Percentiles rank a stretch among this genome's conserved stretches.
Conservation (phyloP, 2,888 invertebrate species). For the Corbicula japonica region DNA sequence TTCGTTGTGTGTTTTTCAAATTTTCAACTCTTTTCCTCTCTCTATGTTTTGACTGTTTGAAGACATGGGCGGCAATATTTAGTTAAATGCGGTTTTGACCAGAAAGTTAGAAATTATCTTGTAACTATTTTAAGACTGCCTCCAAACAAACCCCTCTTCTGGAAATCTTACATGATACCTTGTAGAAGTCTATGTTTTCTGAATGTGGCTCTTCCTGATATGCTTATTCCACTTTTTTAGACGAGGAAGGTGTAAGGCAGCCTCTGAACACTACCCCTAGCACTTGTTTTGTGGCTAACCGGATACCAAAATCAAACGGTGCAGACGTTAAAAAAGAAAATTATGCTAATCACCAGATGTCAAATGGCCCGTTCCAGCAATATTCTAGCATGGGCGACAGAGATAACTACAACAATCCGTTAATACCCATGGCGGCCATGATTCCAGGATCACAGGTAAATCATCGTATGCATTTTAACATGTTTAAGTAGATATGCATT, state of each 20-base stretch:
- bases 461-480: neutral
- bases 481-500: neutral
- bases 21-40: too few species aligned
- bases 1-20: too few species aligned
- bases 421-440: constrained; percentile 25
- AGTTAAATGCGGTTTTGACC: too few species aligned
- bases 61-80: too few species aligned
- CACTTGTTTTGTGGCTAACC: constrained; percentile 82
- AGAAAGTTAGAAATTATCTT: too few species aligned
- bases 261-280: constrained; percentile 80
- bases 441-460: constrained; percentile 15
- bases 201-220: too few species aligned
- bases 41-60: too few species aligned
- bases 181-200: too few species aligned
- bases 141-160: too few species aligned
- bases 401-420: constrained; percentile 52
- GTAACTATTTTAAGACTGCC: too few species aligned
- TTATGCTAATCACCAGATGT: constrained; percentile 60
- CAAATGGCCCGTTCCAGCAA: constrained; percentile 57
- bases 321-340: constrained; percentile 64
- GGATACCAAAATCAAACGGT: constrained; percentile 47
- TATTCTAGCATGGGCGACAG: constrained; percentile 53
- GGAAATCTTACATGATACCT: too few species aligned
- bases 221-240: constrained; percentile 59
- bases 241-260: constrained; percentile 77